These are phyloP conservation scores for Cynopterus sphinx DNA, from an alignment of 2,797 vertebrate species.

Conservation along the genomic window DNA sequence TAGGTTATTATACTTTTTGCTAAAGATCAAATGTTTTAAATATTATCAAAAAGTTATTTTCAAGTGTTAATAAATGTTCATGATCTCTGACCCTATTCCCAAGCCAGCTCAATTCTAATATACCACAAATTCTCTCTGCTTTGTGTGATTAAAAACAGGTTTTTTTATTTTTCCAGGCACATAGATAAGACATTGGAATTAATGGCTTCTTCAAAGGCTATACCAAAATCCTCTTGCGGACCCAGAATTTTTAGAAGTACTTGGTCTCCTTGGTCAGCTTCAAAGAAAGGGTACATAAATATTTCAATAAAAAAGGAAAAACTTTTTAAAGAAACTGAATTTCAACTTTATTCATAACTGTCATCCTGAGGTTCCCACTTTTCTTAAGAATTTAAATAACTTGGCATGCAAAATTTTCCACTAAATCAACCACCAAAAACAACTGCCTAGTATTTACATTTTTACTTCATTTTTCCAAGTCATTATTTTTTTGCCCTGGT, in stretches of 20 bases:
- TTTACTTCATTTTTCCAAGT: conserved; percentile 30
- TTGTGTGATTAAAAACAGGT: neutral
- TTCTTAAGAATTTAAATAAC: conserved; percentile 8
- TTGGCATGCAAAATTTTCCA: conserved; percentile 23
- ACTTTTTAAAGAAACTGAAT: neutral
- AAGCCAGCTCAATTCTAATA: conserved; percentile 2
- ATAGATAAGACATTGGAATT: conserved; percentile 18
- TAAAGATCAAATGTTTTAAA: conserved; percentile 28
- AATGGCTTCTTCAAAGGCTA: neutral
- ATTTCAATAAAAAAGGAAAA: conserved; percentile 31
- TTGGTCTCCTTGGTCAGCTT: conserved; percentile 44
- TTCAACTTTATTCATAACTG: conserved; percentile 6
- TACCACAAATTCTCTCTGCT: conserved; percentile 24
- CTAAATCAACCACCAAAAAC: conserved; percentile 20
- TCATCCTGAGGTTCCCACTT: conserved; percentile 10
- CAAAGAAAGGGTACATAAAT: conserved; percentile 46
- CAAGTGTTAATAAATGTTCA: neutral
- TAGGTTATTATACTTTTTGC: neutral
- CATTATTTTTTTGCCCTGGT: neutral
- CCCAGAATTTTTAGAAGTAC: conserved; percentile 19
- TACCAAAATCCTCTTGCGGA: neutral
- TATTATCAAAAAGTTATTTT: conserved; percentile 1
- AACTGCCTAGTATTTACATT: neutral
- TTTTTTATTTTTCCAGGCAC: neutral
- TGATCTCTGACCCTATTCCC: neutral